Evolutionary conservation across 2,113 vertebrate species (phyloP), one percentile per base, ranked within the genome.

Genomic region (Hippocampus guttulatus): DNA sequence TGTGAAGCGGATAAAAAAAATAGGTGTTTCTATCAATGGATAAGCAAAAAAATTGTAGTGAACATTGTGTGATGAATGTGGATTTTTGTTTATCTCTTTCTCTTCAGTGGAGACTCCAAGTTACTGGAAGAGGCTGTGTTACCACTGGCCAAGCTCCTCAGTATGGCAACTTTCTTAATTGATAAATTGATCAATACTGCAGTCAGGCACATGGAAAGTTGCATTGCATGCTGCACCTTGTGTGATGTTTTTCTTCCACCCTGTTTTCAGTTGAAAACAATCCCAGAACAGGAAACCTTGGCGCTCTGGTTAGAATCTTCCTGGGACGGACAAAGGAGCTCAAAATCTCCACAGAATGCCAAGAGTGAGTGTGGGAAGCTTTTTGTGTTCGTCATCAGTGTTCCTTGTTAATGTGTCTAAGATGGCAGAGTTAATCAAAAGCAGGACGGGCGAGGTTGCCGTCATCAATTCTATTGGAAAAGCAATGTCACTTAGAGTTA

Each of bases 341-440:
- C 84, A 98, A 98, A 89, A 95, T 99, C 81, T 99, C 97, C 1
- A 96, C 96, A 76, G 96, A 99, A 94, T 99, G 97, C 86, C 94
- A 98, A 88, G 97, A 99, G 97, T 99, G 90, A 96, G 97, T 93
- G 81, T 58, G 45, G 71, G 51, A 81, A 70, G 62, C 10, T 74
- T 40, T 51, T 61, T 18, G 2, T 61, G n/a, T 23, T 21, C 2
- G 52, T n/a, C 52, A 55, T 55, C 52, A 55, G n/a, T 57, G 58
- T 33, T 30, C 5, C 27, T 30, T 60, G 15, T 64, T 45, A 45
- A 25, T 14, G 20, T 45, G 40, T 64, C 38, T 23, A 47, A 43
- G 38, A 43, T 41, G 62, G 21, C 6, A 30, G 62, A 40, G 61
- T 41, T 63, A 40, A 63, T 63, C 61, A 63, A 63, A 51, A 55